Evolutionary conservation across 2,113 vertebrate species (phyloP).

Genomic region (Ceratotherium simum): DNA sequence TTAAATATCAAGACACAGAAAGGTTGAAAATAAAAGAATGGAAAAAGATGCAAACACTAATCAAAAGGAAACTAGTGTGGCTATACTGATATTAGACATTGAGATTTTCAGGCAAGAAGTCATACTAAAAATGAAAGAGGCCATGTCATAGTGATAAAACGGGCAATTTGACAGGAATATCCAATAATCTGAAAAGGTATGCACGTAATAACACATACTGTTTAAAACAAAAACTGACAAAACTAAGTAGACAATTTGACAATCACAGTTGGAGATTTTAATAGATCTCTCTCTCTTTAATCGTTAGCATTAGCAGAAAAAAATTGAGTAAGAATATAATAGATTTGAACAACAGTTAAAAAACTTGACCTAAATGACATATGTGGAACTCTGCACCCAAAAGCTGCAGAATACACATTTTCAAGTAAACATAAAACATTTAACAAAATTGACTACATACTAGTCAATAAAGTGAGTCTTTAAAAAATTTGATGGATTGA

Average conservation of each 20-base stretch:
- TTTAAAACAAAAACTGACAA: conserved; percentile 8
- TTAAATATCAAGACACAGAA: background rate
- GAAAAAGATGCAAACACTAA: background rate
- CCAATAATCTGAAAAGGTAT: background rate
- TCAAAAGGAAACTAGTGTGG: background rate
- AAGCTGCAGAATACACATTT: background rate
- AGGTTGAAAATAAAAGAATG: background rate
- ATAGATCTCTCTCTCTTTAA: background rate
- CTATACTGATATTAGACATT: background rate
- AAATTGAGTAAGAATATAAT: background rate
- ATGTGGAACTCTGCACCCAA: background rate
- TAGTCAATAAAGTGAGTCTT: conserved; percentile 6
- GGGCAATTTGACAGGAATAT: background rate
- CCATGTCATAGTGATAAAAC: background rate
- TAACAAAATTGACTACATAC: conserved; percentile 24
- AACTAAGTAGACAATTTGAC: background rate
- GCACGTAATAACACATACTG: background rate
- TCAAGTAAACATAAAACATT: conserved; percentile 19
- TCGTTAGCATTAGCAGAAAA: background rate
- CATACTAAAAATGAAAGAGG: background rate
- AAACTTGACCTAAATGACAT: background rate
- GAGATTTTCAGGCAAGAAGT: background rate
- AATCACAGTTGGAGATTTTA: background rate
- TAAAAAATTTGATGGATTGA: background rate
- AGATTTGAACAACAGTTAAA: background rate